Conservation (phyloP, 2,113 vertebrate genomes). For the Onychostruthus taczanowskii region DNA sequence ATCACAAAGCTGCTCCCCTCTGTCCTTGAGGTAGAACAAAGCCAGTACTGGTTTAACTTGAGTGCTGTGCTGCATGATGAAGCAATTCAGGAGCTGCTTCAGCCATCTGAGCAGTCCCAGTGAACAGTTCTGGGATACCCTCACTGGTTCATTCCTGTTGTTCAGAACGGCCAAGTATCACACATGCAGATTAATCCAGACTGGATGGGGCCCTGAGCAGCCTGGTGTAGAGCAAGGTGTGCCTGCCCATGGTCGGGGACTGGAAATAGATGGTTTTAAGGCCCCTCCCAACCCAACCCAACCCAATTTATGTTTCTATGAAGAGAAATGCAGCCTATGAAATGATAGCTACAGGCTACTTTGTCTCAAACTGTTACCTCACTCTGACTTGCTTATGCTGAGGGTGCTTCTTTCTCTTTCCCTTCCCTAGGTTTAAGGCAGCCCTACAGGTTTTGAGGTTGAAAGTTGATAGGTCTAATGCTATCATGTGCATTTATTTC, state of each 20-base stretch:
- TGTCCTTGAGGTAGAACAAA: not conserved
- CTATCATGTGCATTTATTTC: not conserved
- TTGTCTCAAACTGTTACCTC: not conserved
- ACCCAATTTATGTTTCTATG: not conserved
- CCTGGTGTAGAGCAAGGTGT: not conserved
- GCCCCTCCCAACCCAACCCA: not conserved
- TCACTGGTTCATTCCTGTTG: not conserved
- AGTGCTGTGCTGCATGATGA: not conserved
- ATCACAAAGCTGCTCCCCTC: not conserved
- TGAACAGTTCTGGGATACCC: not conserved
- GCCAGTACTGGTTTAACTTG: not conserved
- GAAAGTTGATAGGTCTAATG: not conserved
- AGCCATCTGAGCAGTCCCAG: not conserved
- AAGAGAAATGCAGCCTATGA: not conserved
- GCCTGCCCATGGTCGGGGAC: not conserved
- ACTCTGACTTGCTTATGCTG: not conserved
- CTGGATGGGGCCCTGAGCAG: not conserved
- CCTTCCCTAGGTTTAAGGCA: not conserved
- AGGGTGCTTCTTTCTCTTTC: not conserved
- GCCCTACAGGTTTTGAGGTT: not conserved
- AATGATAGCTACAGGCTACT: not conserved
- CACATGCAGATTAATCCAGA: not conserved
- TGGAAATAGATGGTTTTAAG: not conserved
- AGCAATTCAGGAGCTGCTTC: not conserved
- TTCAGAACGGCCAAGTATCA: not conserved